Percentiles rank a stretch among this genome's conserved stretches.
Conservation (phyloP, 2,888 invertebrate genomes). For the Hypomecis punctinalis region DNA sequence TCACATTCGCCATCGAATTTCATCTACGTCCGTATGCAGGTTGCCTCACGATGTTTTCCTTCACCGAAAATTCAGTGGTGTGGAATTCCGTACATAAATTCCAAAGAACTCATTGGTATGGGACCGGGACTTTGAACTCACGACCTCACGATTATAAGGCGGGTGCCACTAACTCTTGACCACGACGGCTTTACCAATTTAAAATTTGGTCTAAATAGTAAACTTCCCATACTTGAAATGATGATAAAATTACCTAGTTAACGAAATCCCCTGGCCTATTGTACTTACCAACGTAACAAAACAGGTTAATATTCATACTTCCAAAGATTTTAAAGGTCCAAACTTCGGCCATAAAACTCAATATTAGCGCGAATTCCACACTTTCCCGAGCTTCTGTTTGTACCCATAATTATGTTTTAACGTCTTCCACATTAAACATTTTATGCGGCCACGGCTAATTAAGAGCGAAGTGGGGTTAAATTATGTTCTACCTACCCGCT, state of each 20-base stretch:
- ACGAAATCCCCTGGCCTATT: not conserved
- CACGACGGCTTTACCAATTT: no score
- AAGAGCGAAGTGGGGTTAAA: conserved; percentile 43
- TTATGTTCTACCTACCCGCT: conserved; percentile 18
- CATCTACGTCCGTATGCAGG: no score
- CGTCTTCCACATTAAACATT: conserved; percentile 53
- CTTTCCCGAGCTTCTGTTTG: conserved; percentile 35
- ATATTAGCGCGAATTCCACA: conserved; percentile 23
- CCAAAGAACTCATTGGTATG: no score
- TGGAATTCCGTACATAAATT: no score
- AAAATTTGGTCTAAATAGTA: no score
- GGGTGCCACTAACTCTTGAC: no score
- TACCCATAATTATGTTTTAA: conserved; percentile 51
- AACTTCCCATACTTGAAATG: no score
- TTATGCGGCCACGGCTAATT: conserved; percentile 51
- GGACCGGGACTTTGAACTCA: no score
- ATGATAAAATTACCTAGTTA: not conserved
- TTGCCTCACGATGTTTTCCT: no score
- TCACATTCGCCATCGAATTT: no score
- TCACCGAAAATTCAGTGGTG: no score
- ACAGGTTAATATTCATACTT: conserved; percentile 20
- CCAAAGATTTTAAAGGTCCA: conserved; percentile 21
- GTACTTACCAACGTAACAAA: conserved; percentile 4
- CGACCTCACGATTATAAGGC: no score
- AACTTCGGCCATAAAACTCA: conserved; percentile 26